phyloP scores from a whole-genome alignment of 2,113 vertebrate species.

The Desmodus rotundus region DNA sequence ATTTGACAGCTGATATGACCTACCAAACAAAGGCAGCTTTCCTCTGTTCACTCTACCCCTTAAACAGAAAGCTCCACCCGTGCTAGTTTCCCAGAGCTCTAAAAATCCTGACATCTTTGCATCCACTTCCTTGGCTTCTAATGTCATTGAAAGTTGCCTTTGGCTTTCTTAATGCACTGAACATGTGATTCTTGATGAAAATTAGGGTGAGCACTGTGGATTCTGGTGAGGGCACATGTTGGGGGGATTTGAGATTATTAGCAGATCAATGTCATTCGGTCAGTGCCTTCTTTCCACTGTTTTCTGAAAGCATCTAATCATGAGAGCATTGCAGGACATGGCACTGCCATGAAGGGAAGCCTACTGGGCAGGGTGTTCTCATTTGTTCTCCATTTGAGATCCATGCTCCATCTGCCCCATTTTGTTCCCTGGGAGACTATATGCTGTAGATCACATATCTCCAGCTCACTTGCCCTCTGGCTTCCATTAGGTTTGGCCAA shows the following conservation, averaged over 20 bases:
- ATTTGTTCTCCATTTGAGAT: too few relatives aligned
- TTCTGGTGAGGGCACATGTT: not conserved
- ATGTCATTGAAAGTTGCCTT: not conserved
- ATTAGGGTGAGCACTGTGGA: not conserved
- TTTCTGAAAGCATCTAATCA: not conserved
- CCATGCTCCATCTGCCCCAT: not conserved
- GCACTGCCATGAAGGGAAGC: not conserved
- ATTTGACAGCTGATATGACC: not conserved
- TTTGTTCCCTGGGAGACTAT: not conserved
- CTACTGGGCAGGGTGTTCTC: too few relatives aligned
- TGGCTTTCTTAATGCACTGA: not conserved
- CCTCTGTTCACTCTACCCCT: not conserved
- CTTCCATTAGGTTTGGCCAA: not conserved
- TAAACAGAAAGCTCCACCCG: not conserved
- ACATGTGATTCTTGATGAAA: not conserved
- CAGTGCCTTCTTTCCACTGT: not conserved
- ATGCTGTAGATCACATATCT: not conserved
- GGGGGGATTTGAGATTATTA: not conserved
- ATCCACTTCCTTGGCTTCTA: not conserved
- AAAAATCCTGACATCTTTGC: not conserved
- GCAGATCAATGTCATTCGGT: not conserved
- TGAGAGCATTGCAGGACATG: not conserved
- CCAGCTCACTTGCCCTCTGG: not conserved
- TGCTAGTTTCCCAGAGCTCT: not conserved
- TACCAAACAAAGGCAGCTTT: slow-evolving; percentile 43